These are phyloP conservation scores for Muscina levida DNA, from an alignment of 2,888 invertebrate genomes.

Conservation along the genomic window DNA sequence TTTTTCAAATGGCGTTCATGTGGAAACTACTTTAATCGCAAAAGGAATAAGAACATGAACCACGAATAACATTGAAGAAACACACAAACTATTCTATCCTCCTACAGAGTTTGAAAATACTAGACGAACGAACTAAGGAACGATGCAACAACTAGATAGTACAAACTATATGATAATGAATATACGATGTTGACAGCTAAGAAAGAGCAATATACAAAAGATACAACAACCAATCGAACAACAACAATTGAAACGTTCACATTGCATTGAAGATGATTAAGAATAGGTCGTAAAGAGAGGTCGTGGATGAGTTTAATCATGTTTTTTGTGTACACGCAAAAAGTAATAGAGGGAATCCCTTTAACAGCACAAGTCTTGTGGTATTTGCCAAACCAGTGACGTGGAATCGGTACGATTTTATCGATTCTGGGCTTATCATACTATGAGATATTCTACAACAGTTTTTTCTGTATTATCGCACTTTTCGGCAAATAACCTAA, in stretches of 20 bases:
- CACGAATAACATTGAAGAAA: neutral
- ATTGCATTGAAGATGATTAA: neutral
- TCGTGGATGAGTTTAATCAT: neutral
- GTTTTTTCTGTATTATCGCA: too few relatives aligned
- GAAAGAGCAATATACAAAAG: conserved; percentile 58
- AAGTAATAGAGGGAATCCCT: neutral
- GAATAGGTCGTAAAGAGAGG: conserved; percentile 8
- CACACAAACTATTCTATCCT: neutral
- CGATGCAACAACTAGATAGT: neutral
- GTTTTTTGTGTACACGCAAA: neutral
- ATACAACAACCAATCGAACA: conserved; percentile 8
- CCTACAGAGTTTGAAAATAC: conserved; percentile 15
- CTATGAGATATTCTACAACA: too few relatives aligned
- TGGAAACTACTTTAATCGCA: conserved; percentile 38
- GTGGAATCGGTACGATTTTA: neutral
- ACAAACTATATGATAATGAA: conserved; percentile 58
- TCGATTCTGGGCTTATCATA: too few relatives aligned
- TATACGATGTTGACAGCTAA: conserved; percentile 71
- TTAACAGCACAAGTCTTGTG: neutral
- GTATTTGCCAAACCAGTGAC: neutral
- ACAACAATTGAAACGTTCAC: neutral
- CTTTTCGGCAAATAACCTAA: too few relatives aligned
- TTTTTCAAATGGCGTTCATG: conserved; percentile 38
- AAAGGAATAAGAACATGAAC: neutral
- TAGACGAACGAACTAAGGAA: conserved; percentile 6